phyloP scores from a whole-genome alignment of 2,113 vertebrate species.

The Lipotes vexillifer region DNA sequence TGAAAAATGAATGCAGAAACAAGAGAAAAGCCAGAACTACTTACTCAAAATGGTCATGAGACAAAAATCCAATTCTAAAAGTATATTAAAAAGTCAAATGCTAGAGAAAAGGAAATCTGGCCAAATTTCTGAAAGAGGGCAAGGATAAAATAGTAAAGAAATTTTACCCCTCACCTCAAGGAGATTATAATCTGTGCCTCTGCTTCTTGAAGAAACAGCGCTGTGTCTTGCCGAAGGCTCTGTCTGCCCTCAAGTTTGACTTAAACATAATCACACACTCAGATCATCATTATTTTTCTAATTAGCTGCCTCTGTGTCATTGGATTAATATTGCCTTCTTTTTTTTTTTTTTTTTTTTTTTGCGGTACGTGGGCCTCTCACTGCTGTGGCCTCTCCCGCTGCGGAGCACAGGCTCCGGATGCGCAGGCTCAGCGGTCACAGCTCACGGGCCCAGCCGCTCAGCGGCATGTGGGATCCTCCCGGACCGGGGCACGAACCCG shows the following conservation, averaged over 20 bases:
- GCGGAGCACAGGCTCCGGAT: too few relatives aligned
- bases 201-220: fast-evolving
- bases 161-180: fast-evolving
- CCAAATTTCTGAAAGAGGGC: too few relatives aligned
- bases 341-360: too few relatives aligned
- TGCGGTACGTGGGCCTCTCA: too few relatives aligned
- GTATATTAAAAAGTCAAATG: too few relatives aligned
- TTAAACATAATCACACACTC: not conserved
- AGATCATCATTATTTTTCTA: not conserved
- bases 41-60: fast-evolving
- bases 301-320: not conserved
- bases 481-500: too few relatives aligned
- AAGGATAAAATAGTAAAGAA: not conserved
- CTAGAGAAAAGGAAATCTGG: not conserved
- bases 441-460: too few relatives aligned
- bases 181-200: fast-evolving
- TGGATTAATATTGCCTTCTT: not conserved
- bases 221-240: too few relatives aligned
- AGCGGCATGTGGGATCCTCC: too few relatives aligned
- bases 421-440: too few relatives aligned
- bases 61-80: not conserved
- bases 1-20: not conserved
- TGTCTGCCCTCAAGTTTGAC: not conserved
- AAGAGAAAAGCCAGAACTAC: not conserved
- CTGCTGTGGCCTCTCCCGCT: too few relatives aligned